phyloP scores from a whole-genome alignment of 1,140 invertebrate species.

The Cotesia vestalis region DNA sequence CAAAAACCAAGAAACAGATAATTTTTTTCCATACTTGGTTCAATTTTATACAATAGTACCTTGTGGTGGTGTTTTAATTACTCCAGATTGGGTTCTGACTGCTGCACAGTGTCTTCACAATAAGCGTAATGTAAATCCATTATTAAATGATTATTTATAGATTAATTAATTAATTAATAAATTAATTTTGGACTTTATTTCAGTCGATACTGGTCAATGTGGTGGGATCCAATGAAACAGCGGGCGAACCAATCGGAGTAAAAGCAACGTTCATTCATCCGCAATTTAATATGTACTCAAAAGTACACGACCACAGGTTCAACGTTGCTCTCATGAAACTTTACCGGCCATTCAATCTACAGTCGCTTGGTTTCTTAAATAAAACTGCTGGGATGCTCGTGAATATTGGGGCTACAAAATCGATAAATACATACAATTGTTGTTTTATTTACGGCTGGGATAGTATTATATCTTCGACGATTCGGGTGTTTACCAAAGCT shows the following conservation, averaged over 20 bases:
- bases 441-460: slow-evolving; percentile 49
- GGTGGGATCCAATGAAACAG: slow-evolving; percentile 41
- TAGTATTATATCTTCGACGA: slow-evolving; percentile 35
- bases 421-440: slow-evolving; percentile 41
- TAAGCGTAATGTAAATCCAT: slow-evolving; percentile 44
- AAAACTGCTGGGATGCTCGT: slow-evolving; percentile 17
- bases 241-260: slow-evolving; percentile 39
- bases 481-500: slow-evolving; percentile 43
- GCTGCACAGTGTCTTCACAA: slow-evolving; percentile 48
- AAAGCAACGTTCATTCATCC: slow-evolving; percentile 47
- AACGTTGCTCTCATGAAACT: slow-evolving; percentile 48
- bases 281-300: slow-evolving; percentile 40
- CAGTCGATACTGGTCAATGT: slow-evolving; percentile 45
- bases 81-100: slow-evolving; percentile 47
- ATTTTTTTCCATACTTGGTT: slow-evolving; percentile 47
- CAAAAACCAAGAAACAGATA: slow-evolving; percentile 24
- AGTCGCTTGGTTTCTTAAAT: slow-evolving; percentile 22
- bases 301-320: slow-evolving; percentile 38
- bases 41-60: slow-evolving; percentile 49
- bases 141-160: neutral
- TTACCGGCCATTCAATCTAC: slow-evolving; percentile 40
- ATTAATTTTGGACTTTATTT: neutral
- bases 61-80: slow-evolving; percentile 47
- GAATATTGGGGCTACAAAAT: slow-evolving; percentile 33
- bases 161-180: neutral